Evolutionary conservation across 2,888 invertebrate species (phyloP).

Genomic region (Nomada hirtipes): DNA sequence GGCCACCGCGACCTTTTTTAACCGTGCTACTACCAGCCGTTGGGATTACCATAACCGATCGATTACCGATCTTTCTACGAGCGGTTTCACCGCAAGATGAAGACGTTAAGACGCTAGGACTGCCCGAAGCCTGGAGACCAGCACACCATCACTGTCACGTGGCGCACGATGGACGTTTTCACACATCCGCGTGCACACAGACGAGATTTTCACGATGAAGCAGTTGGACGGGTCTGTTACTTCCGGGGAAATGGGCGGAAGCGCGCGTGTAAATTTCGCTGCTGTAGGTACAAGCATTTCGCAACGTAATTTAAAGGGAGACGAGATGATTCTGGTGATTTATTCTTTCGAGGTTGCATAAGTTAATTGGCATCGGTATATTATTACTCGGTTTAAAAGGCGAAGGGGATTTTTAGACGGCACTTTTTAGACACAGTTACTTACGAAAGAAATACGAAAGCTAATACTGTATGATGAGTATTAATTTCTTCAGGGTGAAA

Average conservation of each 20-base stretch:
- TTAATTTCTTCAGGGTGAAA: too few relatives aligned
- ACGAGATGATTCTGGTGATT: neutral
- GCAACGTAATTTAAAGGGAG: neutral
- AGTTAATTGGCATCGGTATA: too few relatives aligned
- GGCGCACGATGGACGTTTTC: conserved; percentile 47
- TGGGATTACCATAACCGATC: conserved; percentile 76
- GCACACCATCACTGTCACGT: conserved; percentile 45
- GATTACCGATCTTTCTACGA: conserved; percentile 64
- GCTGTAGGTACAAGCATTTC: too few relatives aligned
- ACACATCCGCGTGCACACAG: conserved; percentile 20
- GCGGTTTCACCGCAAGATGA: conserved; percentile 59
- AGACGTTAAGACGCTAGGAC: conserved; percentile 61
- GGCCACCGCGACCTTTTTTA: conserved; percentile 61
- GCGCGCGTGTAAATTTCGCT: neutral
- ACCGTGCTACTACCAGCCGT: conserved; percentile 54
- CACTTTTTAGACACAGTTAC: too few relatives aligned
- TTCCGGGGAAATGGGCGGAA: neutral
- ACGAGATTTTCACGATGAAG: neutral
- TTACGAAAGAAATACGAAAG: too few relatives aligned
- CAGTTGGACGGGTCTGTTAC: neutral
- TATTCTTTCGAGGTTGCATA: neutral
- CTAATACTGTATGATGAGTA: too few relatives aligned
- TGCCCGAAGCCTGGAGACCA: conserved; percentile 43
- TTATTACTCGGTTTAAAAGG: too few relatives aligned
- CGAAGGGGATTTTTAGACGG: too few relatives aligned